phyloP scores from a whole-genome alignment of 2,888 invertebrate species.

The Homarus gammarus region DNA sequence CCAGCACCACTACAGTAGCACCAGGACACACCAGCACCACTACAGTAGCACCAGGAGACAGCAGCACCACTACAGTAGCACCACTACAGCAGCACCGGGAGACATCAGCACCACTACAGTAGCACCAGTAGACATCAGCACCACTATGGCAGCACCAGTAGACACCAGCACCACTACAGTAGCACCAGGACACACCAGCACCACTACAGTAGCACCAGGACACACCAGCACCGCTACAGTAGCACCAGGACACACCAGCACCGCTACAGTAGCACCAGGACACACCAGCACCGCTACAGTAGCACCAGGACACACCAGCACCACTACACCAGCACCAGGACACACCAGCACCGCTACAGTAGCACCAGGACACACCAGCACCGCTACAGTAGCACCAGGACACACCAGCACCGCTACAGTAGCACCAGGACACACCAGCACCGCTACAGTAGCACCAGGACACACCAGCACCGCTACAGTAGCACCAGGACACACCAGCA shows the following conservation, averaged over 20 bases:
- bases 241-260: too few species aligned
- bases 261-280: too few species aligned
- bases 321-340: too few species aligned
- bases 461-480: neutral
- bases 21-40: neutral
- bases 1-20: neutral
- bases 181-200: neutral
- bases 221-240: neutral
- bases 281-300: too few species aligned
- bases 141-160: neutral
- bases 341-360: too few species aligned
- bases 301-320: too few species aligned
- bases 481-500: neutral
- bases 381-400: too few species aligned
- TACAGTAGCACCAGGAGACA: neutral
- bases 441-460: too few species aligned
- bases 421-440: too few species aligned
- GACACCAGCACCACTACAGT: neutral
- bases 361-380: neutral
- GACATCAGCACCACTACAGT: too few species aligned
- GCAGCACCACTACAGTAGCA: too few species aligned
- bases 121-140: too few species aligned
- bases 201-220: neutral
- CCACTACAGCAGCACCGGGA: neutral
- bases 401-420: neutral